Evolutionary conservation across 2,113 vertebrate genomes (phyloP), one percentile per base, ranked within the genome.

Genomic region (Atractosteus spatula): DNA sequence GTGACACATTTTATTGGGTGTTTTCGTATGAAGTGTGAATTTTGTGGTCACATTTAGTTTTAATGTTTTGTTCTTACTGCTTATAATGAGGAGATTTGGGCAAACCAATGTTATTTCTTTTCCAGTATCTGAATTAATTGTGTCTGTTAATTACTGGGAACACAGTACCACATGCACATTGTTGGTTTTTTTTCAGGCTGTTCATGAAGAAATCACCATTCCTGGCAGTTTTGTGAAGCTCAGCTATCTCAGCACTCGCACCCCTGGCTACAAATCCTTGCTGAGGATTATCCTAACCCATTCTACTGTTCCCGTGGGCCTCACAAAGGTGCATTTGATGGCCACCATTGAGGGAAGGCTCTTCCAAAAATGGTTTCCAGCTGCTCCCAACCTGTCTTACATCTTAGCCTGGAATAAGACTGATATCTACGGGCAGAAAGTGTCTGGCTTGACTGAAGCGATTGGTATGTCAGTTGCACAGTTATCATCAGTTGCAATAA

Each of bases 391-490:
- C 78, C 90, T 99, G 71, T 89, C 96, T 69, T 96, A 98, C 78
- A 91, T 94, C 0, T 94, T 97, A 83, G 92, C 95, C 79, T 99
- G 97, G 97, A 99, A 99, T 80, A 99, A 98, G 87, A 99, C 97
- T 0, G 96, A 99, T 78, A 93, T 98, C 71, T 99, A 99, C 44
- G 96, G 97, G 70, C 97, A 98, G 87, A 95, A 95, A 73, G 97
- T 99, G 78, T 95, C 91, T 76, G 97, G 97, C 44, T 90, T 99
- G 69, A 93, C 95, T 14, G 90, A 96, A 72, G 95, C 96, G 62
- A 92, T 93, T 66, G 97, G 97, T 99, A 92, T 45, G 92, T 87
- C 72, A n/a, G 69, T 51, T 69, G 71, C 80, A 68, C 54, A 62
- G 5, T 51, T 51, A 51, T 5, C 47, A 51, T 10, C 47, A 51